phyloP scores from a whole-genome alignment of 1,140 invertebrate genomes.

The Streblospio benedicti region DNA sequence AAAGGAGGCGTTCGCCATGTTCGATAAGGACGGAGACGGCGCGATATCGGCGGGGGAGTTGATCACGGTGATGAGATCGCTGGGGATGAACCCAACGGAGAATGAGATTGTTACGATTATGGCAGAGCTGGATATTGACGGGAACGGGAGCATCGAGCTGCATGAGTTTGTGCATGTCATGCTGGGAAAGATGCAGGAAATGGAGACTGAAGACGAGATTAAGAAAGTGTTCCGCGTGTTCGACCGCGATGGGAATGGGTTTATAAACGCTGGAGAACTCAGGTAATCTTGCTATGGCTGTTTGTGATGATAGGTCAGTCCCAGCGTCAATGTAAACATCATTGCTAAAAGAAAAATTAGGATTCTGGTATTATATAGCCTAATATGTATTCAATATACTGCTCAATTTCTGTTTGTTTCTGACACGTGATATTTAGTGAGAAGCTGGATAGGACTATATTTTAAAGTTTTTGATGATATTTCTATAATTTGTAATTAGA shows the following conservation, averaged over 20 bases:
- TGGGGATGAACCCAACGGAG: constrained; percentile 18
- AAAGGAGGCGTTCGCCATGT: constrained; percentile 22
- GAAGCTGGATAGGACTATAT: too few species aligned
- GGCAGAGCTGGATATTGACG: too few species aligned
- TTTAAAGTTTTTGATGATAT: too few species aligned
- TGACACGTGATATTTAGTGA: too few species aligned
- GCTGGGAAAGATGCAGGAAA: neutral
- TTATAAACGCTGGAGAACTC: neutral
- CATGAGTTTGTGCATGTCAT: neutral
- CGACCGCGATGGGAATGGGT: neutral
- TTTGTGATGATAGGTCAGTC: neutral
- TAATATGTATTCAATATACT: neutral
- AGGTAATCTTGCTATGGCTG: neutral
- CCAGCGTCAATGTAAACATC: neutral
- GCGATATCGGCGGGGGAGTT: constrained; percentile 17
- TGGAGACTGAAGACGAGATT: neutral
- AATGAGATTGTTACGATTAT: constrained; percentile 14
- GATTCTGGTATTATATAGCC: neutral
- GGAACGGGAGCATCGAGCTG: neutral
- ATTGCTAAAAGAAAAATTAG: neutral
- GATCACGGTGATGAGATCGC: constrained; percentile 19
- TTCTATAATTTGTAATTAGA: too few species aligned
- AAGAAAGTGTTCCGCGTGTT: neutral
- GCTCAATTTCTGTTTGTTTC: neutral
- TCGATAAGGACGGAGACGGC: constrained; percentile 25